A percentile compares a stretch with the other conserved stretches of the same genome.
These are phyloP conservation scores for Motacilla tschutschensis DNA, from an alignment of 2,113 vertebrate genomes.

Conservation along the genomic window DNA sequence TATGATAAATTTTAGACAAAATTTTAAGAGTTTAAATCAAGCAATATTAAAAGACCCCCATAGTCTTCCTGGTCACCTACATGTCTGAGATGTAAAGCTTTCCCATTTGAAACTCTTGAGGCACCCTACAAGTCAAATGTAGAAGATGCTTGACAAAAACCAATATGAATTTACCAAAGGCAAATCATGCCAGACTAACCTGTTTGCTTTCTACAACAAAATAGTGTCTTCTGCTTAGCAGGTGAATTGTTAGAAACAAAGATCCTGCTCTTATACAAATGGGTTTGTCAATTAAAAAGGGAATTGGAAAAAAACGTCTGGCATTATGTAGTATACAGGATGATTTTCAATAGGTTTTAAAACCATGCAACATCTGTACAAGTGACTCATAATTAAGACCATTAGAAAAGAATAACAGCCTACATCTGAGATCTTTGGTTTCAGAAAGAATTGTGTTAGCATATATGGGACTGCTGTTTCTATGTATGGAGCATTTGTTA, in stretches of 20 bases:
- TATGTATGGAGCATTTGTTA: not conserved
- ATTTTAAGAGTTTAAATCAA: not conserved
- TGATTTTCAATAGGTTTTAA: not conserved
- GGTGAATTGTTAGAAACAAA: not conserved
- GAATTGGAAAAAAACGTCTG: not conserved
- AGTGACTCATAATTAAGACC: not conserved
- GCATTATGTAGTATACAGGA: not conserved
- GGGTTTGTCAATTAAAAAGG: not conserved
- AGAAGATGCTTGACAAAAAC: not conserved
- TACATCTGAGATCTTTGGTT: not conserved
- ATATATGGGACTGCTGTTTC: not conserved
- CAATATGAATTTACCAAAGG: not conserved
- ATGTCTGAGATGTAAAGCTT: not conserved
- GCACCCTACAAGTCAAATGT: not conserved
- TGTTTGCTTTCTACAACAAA: not conserved
- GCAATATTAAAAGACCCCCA: not conserved
- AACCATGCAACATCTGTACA: not conserved
- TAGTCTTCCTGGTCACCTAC: not conserved
- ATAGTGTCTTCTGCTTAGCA: not conserved
- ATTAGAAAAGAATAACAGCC: not conserved
- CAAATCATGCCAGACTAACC: not conserved
- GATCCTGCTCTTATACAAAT: not conserved
- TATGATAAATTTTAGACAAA: not conserved
- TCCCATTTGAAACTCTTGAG: not conserved
- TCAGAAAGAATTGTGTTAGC: not conserved